Evolutionary conservation across 2,113 vertebrate genomes (phyloP), one percentile per base, ranked within the genome.

Genomic region (Solea solea): DNA sequence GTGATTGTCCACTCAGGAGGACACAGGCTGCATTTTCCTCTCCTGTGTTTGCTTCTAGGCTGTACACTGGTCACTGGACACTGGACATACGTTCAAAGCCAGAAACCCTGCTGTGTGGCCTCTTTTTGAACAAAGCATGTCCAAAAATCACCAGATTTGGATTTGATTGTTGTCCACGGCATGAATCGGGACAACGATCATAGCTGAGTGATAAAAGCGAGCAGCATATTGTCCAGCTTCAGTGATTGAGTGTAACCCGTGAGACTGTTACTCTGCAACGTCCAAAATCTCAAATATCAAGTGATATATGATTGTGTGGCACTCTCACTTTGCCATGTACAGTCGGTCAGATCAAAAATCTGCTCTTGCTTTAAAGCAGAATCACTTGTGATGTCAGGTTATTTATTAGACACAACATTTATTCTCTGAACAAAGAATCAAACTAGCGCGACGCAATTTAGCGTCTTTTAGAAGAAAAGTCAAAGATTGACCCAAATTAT

Each of bases 251-350:
- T 21, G 21, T 21, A 21, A 1, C 21, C 21, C 1, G 21, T 21
- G 21, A 21, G 21, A 21, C 21, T 21, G 21, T 21, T 1, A 49
- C 15, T 53, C 21, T 12, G 14, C 51, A 11, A 12, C 9, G 16
- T 4, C 10, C 14, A 53, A 27, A 27, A 25, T 27, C 21, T 9
- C 21, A 25, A 16, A n/a, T 21, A 15, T 12, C 12, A 34, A 55
- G 13, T 44, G 68, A 78, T 49, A 4, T 16, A 44, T 66, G 49
- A 61, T 25, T 58, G 58, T 46, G 40, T 28, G n/a, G 8, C 12
- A 44, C 34, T 41, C 54, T 11, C 7, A 49, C 44, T 57, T 50
- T 34, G 34, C 39, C 21, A 25, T 4, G n/a, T 1, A 44, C 41
- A 27, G 48, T 21, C 21, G 1, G 21, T 21, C 21, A 21, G 1